Base-by-base conservation (phyloP, 2,888 invertebrate genomes). In the Mycalesis mineus region DNA sequence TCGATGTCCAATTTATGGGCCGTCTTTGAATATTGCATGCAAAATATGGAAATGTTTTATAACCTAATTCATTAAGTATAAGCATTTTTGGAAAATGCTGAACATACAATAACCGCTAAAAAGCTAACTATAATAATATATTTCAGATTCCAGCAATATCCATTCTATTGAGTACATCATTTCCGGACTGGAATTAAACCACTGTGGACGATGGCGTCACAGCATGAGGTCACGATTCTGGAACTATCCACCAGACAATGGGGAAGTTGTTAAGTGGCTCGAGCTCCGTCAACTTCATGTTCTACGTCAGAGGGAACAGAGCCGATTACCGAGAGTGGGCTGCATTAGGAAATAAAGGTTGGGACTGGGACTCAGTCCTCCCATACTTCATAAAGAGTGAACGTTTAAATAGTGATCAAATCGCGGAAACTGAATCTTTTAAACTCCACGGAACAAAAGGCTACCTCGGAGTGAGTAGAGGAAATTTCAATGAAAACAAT, bases 261-360 rank as follows among this genome's bases (percentile, higher is more conserved):
- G 93, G 93, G 0, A 93, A 93, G 71, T 91, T 91, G 47, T 77
- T 93, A 15, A 95, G 95, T 0, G 95, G 95, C 0, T 90, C 91
- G 7, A 93, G 93, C 53, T 82, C 88, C 0, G 83, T 92, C 1
- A 94, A 95, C 72, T 92, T 90, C 48, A 93, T 94, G 93, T 71
- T 92, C 7, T 92, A 94, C 67, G 80, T 93, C 0, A 83, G 92
- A 65, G 95, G 94, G 0, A 93, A 93, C 70, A 87, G 89, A 39
- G 76, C 73, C 7, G 94, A 95, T 70, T 95, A 91, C 69, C 72
- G 90, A 0, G 78, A 89, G 1, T 96, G 96, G 96, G 92, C 91
- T n/a, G 84, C 78, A 7, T 68, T 91, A 50, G 95, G 93, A 0
- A 93, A 93, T 71, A 68, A 80, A 0, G 77, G 77, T 0, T 82